These are phyloP conservation scores for Conus betulinus DNA, from an alignment of 1,140 invertebrate genomes.

Conservation along the genomic window DNA sequence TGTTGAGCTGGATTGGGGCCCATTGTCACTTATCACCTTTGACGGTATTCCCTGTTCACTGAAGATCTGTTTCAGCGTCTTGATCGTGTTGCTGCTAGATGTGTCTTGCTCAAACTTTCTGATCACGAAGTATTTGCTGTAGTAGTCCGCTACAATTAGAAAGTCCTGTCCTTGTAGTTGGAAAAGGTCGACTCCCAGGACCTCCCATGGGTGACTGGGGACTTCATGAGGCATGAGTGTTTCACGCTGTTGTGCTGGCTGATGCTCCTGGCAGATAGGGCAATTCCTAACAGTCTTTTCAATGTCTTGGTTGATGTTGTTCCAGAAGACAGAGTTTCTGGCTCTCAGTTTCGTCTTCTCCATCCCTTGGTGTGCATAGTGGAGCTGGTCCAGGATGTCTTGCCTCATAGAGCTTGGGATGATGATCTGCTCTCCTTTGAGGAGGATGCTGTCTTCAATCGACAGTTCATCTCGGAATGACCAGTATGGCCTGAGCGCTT, in stretches of 20 bases:
- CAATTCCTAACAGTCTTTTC: too few species aligned
- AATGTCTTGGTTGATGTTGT: too few species aligned
- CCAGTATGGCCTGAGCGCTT: conserved; percentile 56
- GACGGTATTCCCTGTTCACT: conserved; percentile 27
- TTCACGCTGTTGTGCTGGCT: conserved; percentile 6
- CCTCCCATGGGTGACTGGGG: conserved; percentile 32
- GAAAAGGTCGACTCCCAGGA: conserved; percentile 37
- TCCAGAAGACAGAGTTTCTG: too few species aligned
- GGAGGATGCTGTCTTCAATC: too few species aligned
- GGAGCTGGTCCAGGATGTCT: too few species aligned
- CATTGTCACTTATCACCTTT: conserved; percentile 30
- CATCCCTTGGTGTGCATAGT: too few species aligned
- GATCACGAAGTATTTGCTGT: conserved; percentile 33
- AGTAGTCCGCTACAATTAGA: conserved; percentile 33
- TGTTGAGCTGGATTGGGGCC: conserved; percentile 27
- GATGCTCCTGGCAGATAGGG: background rate
- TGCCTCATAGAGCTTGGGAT: too few species aligned
- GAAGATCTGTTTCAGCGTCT: conserved; percentile 14
- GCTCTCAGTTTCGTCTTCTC: too few species aligned
- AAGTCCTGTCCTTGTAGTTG: conserved; percentile 18
- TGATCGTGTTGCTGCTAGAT: background rate
- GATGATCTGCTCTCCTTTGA: too few species aligned
- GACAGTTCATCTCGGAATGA: conserved; percentile 28
- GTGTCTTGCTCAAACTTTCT: background rate
- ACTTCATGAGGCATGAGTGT: conserved; percentile 34